Conservation (phyloP, 2,888 invertebrate genomes). For the Polymixis lichenea region DNA sequence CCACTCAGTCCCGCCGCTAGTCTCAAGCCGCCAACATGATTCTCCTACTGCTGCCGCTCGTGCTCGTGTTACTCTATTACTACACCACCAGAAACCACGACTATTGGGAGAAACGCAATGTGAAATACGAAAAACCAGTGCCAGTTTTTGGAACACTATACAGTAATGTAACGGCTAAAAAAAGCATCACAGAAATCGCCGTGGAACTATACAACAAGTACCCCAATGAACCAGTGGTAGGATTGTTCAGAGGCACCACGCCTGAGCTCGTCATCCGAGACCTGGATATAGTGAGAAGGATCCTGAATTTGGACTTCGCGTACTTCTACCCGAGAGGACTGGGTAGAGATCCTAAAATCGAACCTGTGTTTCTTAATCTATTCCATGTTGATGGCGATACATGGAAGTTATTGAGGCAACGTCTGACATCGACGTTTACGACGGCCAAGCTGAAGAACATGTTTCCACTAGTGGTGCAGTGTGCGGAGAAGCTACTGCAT, state of each 20-base stretch:
- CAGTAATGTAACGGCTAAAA: conserved; percentile 69
- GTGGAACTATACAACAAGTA: conserved; percentile 77
- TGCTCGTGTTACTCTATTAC: conserved; percentile 69
- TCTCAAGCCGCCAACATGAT: conserved; percentile 61
- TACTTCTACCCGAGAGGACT: conserved; percentile 78
- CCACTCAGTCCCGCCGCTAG: conserved; percentile 38
- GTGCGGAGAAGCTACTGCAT: conserved; percentile 77
- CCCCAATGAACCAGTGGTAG: conserved; percentile 80
- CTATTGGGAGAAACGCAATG: conserved; percentile 79
- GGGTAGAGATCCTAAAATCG: conserved; percentile 70
- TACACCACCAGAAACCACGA: conserved; percentile 75
- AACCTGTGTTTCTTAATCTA: conserved; percentile 75
- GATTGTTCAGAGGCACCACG: conserved; percentile 76
- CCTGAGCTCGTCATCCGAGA: conserved; percentile 81
- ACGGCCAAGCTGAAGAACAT: conserved; percentile 81
- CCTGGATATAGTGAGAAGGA: conserved; percentile 74
- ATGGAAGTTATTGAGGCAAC: conserved; percentile 82
- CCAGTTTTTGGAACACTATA: conserved; percentile 79
- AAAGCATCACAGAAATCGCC: conserved; percentile 72
- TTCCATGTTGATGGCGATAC: conserved; percentile 80
- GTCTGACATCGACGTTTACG: conserved; percentile 82
- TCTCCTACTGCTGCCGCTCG: conserved; percentile 57
- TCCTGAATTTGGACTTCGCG: conserved; percentile 77
- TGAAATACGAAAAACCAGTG: conserved; percentile 77
- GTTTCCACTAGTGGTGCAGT: conserved; percentile 82